These are phyloP conservation scores for Neomorphus geoffroyi DNA, from an alignment of 2,797 vertebrate species.

Conservation along the genomic window DNA sequence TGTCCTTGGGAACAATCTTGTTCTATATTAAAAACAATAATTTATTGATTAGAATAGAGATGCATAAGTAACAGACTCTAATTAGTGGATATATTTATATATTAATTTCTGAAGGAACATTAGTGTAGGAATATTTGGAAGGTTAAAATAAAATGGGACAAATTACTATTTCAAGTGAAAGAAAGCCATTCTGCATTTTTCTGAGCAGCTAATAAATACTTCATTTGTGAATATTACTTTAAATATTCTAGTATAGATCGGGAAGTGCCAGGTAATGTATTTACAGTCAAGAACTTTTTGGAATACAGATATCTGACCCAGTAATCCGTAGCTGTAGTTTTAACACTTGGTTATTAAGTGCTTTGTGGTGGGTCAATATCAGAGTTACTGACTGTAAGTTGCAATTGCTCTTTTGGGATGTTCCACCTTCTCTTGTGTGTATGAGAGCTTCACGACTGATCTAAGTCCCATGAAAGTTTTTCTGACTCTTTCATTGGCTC, in stretches of 20 bases:
- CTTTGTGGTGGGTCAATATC: conserved; percentile 40
- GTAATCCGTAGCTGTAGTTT: not conserved
- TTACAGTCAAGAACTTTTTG: not conserved
- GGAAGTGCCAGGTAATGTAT: not conserved
- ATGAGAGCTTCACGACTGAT: not conserved
- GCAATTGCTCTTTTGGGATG: conserved; percentile 23
- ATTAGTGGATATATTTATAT: not conserved
- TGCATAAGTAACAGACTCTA: not conserved
- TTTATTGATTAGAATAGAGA: not conserved
- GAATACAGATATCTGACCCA: conserved; percentile 1
- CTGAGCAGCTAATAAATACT: not conserved
- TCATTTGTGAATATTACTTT: not conserved
- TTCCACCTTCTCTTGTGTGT: not conserved
- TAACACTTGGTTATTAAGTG: not conserved
- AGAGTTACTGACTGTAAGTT: conserved; percentile 4
- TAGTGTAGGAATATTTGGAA: not conserved
- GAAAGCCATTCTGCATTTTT: not conserved
- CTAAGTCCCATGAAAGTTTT: not conserved
- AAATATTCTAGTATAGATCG: not conserved
- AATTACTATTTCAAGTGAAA: not conserved
- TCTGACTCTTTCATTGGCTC: not conserved
- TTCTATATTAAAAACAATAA: not conserved
- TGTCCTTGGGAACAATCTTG: not conserved
- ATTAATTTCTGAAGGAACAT: not conserved
- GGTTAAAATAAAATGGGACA: not conserved